Evolutionary conservation across 2,888 invertebrate genomes (phyloP).

Genomic region (Prionchulus punctatus): DNA sequence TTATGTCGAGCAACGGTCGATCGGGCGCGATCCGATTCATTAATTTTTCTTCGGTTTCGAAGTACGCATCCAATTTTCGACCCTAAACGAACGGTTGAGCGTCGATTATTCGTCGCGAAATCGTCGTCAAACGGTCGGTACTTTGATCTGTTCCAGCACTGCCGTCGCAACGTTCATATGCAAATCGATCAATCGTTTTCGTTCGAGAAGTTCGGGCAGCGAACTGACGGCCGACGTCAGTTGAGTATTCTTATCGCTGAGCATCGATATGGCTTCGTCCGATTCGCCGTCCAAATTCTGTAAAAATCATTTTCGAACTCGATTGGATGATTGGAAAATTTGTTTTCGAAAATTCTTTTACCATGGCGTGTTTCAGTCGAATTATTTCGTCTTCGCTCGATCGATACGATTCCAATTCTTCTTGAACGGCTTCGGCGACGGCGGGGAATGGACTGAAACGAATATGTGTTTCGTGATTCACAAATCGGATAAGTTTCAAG

Average conservation of each 20-base stretch:
- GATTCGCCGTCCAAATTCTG: slow-evolving; percentile 67
- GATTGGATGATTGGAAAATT: slow-evolving; percentile 4
- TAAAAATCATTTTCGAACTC: slow-evolving; percentile 9
- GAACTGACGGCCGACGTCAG: slow-evolving; percentile 80
- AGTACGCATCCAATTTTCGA: slow-evolving; percentile 79
- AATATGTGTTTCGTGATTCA: background rate
- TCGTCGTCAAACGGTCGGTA: slow-evolving; percentile 26
- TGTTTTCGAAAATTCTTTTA: slow-evolving; percentile 18
- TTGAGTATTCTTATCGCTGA: slow-evolving; percentile 68
- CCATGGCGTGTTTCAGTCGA: slow-evolving; percentile 77
- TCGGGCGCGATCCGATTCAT: slow-evolving; percentile 53
- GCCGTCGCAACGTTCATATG: slow-evolving; percentile 90
- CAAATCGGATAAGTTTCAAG: too few relatives aligned
- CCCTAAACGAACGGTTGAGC: slow-evolving; percentile 39
- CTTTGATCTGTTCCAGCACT: slow-evolving; percentile 44
- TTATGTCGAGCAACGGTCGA: slow-evolving; percentile 66
- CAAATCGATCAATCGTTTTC: slow-evolving; percentile 92
- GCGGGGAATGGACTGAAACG: slow-evolving; percentile 40
- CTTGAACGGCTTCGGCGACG: slow-evolving; percentile 96
- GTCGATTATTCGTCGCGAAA: background rate
- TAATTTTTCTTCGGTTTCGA: slow-evolving; percentile 93
- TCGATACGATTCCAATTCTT: slow-evolving; percentile 84
- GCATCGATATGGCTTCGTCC: slow-evolving; percentile 57
- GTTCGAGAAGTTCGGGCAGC: slow-evolving; percentile 84
- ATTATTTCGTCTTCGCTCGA: slow-evolving; percentile 91